Percentiles rank a stretch among this genome's conserved stretches.
phyloP scores from a whole-genome alignment of 1,140 invertebrate genomes.

The Laodelphax striatellus region DNA sequence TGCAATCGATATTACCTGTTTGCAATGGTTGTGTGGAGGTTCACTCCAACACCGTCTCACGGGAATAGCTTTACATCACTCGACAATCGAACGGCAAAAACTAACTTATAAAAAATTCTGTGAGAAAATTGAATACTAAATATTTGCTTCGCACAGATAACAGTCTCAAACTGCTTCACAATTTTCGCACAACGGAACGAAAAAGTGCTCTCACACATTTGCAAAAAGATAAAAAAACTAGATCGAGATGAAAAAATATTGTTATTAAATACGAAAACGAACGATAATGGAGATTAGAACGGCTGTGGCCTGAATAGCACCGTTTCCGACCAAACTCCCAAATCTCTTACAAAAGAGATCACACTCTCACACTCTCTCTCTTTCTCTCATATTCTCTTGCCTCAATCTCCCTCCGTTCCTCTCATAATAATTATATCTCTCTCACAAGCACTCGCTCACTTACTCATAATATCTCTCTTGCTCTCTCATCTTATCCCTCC shows the following conservation, averaged over 20 bases:
- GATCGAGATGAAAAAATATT: neutral
- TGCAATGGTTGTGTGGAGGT: no score
- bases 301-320: neutral
- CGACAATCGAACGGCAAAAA: no score
- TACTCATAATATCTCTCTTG: no score
- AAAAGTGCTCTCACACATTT: neutral
- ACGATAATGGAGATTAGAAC: neutral
- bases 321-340: no score
- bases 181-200: constrained; percentile 1
- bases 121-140: neutral
- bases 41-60: no score
- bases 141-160: neutral
- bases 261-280: neutral
- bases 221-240: neutral
- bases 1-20: no score
- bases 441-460: no score
- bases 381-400: neutral
- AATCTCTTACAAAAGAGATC: no score
- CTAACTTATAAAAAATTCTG: neutral
- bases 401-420: no score
- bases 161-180: neutral
- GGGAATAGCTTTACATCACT: no score
- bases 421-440: no score
- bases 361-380: neutral
- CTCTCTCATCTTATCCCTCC: no score